These are phyloP conservation scores for Drosophila serrata DNA, from an alignment of 1,140 invertebrate genomes.

Conservation along the genomic window DNA sequence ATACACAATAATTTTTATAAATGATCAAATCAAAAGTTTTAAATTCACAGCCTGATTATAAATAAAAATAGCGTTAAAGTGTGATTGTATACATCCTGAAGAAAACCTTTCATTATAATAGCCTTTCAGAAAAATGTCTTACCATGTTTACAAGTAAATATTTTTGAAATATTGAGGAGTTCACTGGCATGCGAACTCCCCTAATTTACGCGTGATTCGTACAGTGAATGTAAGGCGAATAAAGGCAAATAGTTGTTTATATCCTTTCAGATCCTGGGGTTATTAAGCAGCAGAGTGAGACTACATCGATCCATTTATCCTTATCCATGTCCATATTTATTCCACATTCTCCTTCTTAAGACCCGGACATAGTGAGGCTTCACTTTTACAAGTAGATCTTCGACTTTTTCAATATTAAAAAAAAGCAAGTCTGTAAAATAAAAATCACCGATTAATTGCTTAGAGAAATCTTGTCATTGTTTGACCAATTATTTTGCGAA, in stretches of 20 bases:
- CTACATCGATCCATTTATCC: background rate
- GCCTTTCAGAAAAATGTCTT: background rate
- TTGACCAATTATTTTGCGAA: conserved; percentile 39
- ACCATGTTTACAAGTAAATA: background rate
- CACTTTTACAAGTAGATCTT: conserved; percentile 1
- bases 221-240: background rate
- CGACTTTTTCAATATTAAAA: conserved; percentile 1
- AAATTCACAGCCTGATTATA: conserved; percentile 1
- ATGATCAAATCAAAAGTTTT: background rate
- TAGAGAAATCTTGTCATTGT: conserved; percentile 12
- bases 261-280: background rate
- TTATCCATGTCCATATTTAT: too few relatives aligned
- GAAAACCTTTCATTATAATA: background rate
- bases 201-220: background rate
- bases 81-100: background rate
- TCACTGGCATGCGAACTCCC: background rate
- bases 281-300: background rate
- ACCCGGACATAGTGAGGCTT: background rate
- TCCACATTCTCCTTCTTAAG: background rate
- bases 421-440: conserved; percentile 27
- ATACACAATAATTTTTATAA: background rate
- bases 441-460: conserved; percentile 20
- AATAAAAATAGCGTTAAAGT: background rate
- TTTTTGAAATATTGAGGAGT: background rate
- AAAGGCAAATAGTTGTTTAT: background rate